Base-by-base conservation (phyloP, 1,140 invertebrate genomes). In the Formica exsecta region DNA sequence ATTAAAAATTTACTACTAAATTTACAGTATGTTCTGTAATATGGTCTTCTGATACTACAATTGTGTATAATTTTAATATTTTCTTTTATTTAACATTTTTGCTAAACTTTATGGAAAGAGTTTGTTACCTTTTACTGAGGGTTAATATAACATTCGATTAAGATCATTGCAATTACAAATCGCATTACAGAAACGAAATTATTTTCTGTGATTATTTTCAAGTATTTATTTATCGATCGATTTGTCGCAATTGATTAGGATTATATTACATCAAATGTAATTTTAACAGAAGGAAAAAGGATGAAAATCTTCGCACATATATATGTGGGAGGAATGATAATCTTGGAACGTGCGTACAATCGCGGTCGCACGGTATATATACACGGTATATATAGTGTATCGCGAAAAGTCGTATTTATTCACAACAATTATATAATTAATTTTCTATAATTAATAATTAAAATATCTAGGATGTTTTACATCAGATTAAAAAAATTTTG, bases 371-470 rank as follows among this genome's bases (percentile, higher is more conserved):
- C 5, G 13, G n/a, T 59, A 36, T 71, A 64, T 57, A 19, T 44
- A 64, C 13, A 29, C 25, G 25, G 0, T 29, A 29, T 29, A 29
- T 29, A 29, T 29, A n/a, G 62, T 54, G 57, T 29, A 36, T 38
- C 6, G 36, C 64, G 71, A 91, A 65, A 54, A 74, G 80, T 73
- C 64, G 38, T 83, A 74, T 73, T 19, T 51, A 66, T 66, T 90
- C 89, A 89, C 91, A 92, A 16, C 16, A 22, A 79, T 65, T 29
- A 29, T 41, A 13, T 32, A 25, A 62, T 19, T 11, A 79, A 48
- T 44, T 68, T 7, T n/a, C n/a, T 6, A n/a, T 6, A 61, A 48
- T 70, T 70, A 68, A 16, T 70, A 8, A 29, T 70, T 68, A 70
- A 51, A 5, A 19, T 3, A 51, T 16, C 48, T 2, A 44, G 19